Evolutionary conservation across 2,888 invertebrate species (phyloP), one percentile per base, ranked within the genome.

Genomic region (Sarcophaga variegata): DNA sequence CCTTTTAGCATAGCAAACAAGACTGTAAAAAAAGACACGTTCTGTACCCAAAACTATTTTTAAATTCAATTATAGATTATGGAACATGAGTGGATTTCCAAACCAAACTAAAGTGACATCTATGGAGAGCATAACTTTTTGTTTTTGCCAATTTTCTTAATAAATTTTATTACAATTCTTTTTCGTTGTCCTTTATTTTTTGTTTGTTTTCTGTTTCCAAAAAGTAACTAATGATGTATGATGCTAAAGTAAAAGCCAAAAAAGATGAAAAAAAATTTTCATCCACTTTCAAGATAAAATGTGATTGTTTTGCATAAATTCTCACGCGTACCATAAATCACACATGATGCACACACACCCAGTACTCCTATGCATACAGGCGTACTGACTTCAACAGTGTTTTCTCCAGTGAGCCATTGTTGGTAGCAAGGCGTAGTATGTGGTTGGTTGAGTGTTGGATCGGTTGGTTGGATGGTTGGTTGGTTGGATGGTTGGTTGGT

Each of bases 311-410:
- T 86, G 86, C 78, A 81, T 81, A 75, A 86, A 81, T 83, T 83
- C 86, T 86, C 86, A 86, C 81, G 81, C 81, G 83, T 81, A 78
- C 75, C 81, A 86, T 86, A 86, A 86, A 86, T 86, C 86, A 83
- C 81, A 81, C 63, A 64, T 63, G 72, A 69, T 70, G 54, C 54
- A 54, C 37, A 37, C 37, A 54, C 54, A 54, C 54, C 54, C 54
- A 54, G 14, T 54, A 54, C 17, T 17, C 54, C 17, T 17, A 5
- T 14, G 54, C 17, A 37, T 37, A 8, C 37, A 10, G 37, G 8
- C 37, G 8, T 37, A 37, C 37, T 37, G 37, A 37, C 37, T 37
- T 37, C 3, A 6, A 37, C 8, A 37, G 37, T 37, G 37, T 37
- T 37, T 37, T 37, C 37, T 37, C 37, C 37, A 37, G 2, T 37